Percentiles rank a stretch among this genome's conserved stretches.
These are phyloP conservation scores for Hypotaenidia okinawae DNA, from an alignment of 2,797 vertebrate species.

Conservation along the genomic window DNA sequence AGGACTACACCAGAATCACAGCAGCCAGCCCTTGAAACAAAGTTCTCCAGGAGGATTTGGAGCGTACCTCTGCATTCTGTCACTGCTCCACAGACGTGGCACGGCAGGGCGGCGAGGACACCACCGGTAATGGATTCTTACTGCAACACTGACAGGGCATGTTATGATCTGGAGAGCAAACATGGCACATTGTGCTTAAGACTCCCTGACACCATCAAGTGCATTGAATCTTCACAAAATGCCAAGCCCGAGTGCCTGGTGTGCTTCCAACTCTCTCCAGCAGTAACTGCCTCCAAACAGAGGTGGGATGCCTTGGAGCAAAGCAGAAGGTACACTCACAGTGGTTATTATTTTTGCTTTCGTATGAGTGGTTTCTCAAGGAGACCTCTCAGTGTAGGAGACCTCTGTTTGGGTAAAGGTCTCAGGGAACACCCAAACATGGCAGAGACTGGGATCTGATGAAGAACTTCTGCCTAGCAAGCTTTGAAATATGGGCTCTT, in stretches of 20 bases:
- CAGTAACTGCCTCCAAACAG: neutral
- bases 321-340: neutral
- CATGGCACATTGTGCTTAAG: neutral
- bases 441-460: neutral
- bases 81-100: neutral
- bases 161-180: neutral
- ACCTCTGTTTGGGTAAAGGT: neutral
- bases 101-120: neutral
- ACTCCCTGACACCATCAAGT: neutral
- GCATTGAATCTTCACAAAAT: neutral
- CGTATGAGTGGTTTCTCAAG: neutral
- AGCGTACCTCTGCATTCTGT: neutral
- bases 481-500: neutral
- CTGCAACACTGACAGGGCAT: neutral
- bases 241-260: neutral
- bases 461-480: neutral
- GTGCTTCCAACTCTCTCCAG: neutral
- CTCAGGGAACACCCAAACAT: neutral
- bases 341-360: neutral
- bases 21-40: neutral
- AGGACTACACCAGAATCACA: neutral
- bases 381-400: neutral
- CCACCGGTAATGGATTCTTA: neutral
- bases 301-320: neutral
- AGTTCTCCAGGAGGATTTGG: neutral